Base-by-base conservation (phyloP, 2,888 invertebrate genomes). In the Schrankia costaestrigalis region DNA sequence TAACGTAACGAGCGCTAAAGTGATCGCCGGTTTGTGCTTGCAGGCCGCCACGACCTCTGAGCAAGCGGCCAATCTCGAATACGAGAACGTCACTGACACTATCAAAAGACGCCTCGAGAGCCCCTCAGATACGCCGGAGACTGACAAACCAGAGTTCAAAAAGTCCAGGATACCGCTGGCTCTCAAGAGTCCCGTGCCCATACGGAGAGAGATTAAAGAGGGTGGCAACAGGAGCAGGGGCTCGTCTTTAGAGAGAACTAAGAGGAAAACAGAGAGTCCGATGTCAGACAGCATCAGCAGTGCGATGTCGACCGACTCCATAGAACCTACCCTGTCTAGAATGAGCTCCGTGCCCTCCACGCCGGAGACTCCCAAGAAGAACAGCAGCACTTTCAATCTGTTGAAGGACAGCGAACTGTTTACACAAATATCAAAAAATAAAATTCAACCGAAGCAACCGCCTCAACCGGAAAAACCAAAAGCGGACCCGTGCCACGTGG, bases 401-500 rank as follows among this genome's bases (percentile, higher is more conserved):
- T 88, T 92, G 7, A 89, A 92, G 60, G 91, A 92, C 45, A 93
- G 93, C 68, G 89, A 89, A 21, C 82, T 93, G 7, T 93, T 93
- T 70, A 91, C 92, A 4, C 91, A 92, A 74, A 92, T 93, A 46
- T 92, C 92, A 0, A 78, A 87, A 12, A 89, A 91, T 59, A 64
- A 65, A 39, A 63, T 73, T 11, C 61, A 59, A 2, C 56, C 66
- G 18, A 48, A 56, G n/a, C 30, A 26, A 18, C 46, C 49, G 25
- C 61, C 51, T 21, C 42, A n/a, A n/a, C 46, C 56, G 15, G 22
- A 11, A 8, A 53, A 46, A 5, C 41, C 50, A 3, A 58, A 51
- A 26, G 36, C 52, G 7, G 67, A 76, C 31, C 42, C 86, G 3
- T 89, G 90, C 31, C 90, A 90, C 50, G 85, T 93, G 47, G 94